A percentile compares a stretch with the other conserved stretches of the same genome.
These are phyloP conservation scores for Nestor notabilis DNA, from an alignment of 2,113 vertebrate species.

Conservation along the genomic window DNA sequence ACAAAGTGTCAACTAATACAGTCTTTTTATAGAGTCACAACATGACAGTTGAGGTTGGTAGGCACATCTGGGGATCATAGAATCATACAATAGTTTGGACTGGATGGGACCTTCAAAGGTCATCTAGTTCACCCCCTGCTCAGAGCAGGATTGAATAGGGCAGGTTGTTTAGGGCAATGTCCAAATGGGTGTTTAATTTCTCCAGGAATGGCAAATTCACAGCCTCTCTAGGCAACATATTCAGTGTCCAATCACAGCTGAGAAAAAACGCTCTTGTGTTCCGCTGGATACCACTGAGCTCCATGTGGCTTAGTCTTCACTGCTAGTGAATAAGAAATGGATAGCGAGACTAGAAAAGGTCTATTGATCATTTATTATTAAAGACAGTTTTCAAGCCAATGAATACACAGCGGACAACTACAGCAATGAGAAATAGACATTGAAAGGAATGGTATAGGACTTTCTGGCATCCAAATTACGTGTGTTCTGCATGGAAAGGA, in stretches of 20 bases:
- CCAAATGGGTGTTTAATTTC: not conserved
- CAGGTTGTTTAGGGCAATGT: not conserved
- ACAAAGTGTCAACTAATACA: not conserved
- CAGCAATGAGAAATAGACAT: not conserved
- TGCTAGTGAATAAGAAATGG: not conserved
- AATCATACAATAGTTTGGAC: not conserved
- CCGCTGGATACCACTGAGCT: not conserved
- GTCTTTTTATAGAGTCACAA: not conserved
- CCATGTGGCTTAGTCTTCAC: not conserved
- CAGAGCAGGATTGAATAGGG: not conserved
- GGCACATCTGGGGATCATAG: not conserved
- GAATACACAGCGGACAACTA: not conserved
- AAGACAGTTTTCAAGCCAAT: not conserved
- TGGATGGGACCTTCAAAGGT: not conserved
- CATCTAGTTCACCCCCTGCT: not conserved
- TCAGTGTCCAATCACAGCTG: rapidly evolving
- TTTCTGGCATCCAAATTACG: not conserved
- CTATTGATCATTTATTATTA: not conserved
- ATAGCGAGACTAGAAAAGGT: not conserved
- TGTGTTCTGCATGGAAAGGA: not conserved
- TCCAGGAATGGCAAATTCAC: not conserved
- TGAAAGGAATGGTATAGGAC: not conserved
- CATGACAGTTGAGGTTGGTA: not conserved
- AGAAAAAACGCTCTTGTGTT: not conserved
- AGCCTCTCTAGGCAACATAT: not conserved